phyloP scores from a whole-genome alignment of 2,113 vertebrate genomes.

The Amazona vittata region DNA sequence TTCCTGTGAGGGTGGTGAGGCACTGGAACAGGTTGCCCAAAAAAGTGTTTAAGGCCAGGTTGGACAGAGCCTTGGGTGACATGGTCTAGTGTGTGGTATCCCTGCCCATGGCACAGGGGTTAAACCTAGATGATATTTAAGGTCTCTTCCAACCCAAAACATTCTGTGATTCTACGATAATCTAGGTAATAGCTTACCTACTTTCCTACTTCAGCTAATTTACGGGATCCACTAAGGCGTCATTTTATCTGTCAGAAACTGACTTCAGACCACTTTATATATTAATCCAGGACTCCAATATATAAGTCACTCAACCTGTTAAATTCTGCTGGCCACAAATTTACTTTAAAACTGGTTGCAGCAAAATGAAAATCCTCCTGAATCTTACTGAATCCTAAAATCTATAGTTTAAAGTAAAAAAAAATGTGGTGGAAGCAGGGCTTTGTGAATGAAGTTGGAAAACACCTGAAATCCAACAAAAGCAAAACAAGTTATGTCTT shows the following conservation, averaged over 20 bases:
- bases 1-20: background rate
- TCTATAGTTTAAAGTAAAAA: background rate
- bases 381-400: background rate
- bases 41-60: background rate
- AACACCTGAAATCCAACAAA: conserved; percentile 43
- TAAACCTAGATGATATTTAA: background rate
- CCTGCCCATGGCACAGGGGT: background rate
- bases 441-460: conserved; percentile 1
- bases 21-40: background rate
- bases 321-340: background rate
- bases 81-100: background rate
- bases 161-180: background rate
- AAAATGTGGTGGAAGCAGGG: background rate
- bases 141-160: background rate
- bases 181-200: background rate
- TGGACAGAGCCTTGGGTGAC: background rate
- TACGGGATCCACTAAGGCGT: background rate
- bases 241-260: background rate
- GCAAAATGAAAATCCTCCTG: background rate
- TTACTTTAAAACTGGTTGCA: background rate
- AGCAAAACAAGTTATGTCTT: background rate
- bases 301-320: background rate
- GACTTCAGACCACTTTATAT: background rate
- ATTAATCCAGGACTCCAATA: background rate
- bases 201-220: background rate